phyloP scores from a whole-genome alignment of 2,113 vertebrate species.

The Neotragus moschatus region DNA sequence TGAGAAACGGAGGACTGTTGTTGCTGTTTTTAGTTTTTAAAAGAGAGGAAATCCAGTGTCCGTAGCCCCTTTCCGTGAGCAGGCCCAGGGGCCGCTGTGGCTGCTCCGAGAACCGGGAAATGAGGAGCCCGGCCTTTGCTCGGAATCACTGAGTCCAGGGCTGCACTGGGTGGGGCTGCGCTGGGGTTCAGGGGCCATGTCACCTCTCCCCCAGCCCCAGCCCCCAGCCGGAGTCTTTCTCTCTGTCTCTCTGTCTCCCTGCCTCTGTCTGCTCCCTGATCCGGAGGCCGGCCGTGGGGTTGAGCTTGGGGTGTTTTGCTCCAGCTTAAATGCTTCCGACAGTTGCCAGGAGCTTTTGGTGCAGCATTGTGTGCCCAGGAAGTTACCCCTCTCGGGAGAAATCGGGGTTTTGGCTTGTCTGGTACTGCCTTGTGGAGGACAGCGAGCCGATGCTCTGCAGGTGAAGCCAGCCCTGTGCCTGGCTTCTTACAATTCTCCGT shows the following conservation, averaged over 20 bases:
- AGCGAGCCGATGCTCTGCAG: neutral
- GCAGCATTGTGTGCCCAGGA: neutral
- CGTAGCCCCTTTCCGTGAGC: fast-evolving
- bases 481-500: neutral
- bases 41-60: neutral
- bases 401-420: neutral
- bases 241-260: neutral
- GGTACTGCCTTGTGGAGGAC: neutral
- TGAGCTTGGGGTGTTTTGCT: constrained; percentile 11
- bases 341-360: constrained; percentile 41
- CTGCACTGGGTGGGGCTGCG: neutral
- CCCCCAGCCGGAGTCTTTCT: neutral
- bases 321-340: neutral
- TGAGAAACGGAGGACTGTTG: neutral
- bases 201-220: neutral
- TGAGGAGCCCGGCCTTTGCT: constrained; percentile 41
- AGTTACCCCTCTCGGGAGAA: neutral
- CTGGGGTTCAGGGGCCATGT: neutral
- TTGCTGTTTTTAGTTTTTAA: neutral
- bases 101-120: neutral
- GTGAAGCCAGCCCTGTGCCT: neutral
- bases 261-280: neutral
- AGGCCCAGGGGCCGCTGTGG: fast-evolving
- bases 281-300: neutral
- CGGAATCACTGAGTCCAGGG: neutral